Base-by-base conservation (phyloP, 2,113 vertebrate species). In the Vidua chalybeata region DNA sequence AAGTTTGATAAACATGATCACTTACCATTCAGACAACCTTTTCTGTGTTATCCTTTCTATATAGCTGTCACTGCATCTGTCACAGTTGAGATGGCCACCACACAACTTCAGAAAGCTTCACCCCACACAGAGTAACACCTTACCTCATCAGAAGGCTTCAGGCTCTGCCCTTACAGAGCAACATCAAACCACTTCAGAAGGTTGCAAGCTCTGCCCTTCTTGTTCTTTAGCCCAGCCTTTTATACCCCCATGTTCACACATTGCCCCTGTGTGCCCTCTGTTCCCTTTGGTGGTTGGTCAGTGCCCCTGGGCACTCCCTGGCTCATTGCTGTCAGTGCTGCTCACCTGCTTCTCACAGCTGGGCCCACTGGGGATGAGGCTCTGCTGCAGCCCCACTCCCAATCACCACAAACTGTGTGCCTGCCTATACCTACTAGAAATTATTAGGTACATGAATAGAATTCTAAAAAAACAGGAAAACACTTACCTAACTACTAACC, bases 191-290 rank as follows among this genome's bases (percentile, higher is more conserved):
- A 12, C n/a, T 26, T 37, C 23, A 61, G 15, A 37, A 61, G 58
- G 58, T 23, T 61, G 23, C 58, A 37, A 26, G 6, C 22, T 37
- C 58, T 59, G 58, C 58, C 15, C 15, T 24, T 11, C n/a, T 37
- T 26, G 13, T 0, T 26, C 15, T 37, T 37, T 24, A 1, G 1
- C 58, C n/a, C n/a, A 37, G 0, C n/a, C n/a, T 59, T 61, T 61
- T 59, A 59, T 17, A 3, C 58, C n/a, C 23, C 37, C 23, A 16
- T 37, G 23, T 26, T 26, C 7, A 26, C 26, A n/a, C n/a, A 11
- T 1, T 37, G 58, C 58, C 1, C 58, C 58, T 37, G 58, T 61
- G 58, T 61, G n/a, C 58, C 56, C 58, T 61, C 58, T 37, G 58
- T 1, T 26, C 58, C 58, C 58, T 37, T 26, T 12, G 58, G 58